Evolutionary conservation across 2,888 invertebrate genomes (phyloP).

Genomic region (Rhamphomyia laevipes): DNA sequence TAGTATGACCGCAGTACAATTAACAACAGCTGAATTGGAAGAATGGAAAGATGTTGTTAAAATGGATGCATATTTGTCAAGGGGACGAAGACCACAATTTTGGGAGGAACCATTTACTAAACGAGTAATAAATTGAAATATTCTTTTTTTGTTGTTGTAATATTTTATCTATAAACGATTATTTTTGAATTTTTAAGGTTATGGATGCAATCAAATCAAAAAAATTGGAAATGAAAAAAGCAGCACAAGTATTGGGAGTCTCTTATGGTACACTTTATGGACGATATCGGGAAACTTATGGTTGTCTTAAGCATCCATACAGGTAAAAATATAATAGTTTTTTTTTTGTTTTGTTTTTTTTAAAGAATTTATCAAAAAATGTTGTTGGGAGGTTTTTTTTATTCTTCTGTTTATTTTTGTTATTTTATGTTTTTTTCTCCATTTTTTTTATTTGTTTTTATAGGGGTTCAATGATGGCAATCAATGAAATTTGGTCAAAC

Average conservation of each 20-base stretch:
- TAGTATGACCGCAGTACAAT: constrained; percentile 29
- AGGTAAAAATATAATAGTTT: constrained; percentile 42
- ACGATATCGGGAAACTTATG: constrained; percentile 77
- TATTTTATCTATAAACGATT: not conserved
- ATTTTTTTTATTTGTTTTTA: not conserved
- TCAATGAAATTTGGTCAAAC: not conserved
- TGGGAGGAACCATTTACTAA: constrained; percentile 88
- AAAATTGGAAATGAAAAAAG: constrained; percentile 87
- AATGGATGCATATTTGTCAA: constrained; percentile 75
- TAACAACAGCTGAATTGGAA: constrained; percentile 23
- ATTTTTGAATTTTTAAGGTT: constrained; percentile 37
- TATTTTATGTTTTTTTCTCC: not conserved
- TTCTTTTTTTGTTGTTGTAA: not conserved
- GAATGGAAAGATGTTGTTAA: constrained; percentile 57
- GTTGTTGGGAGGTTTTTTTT: too few species aligned
- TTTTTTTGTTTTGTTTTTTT: constrained; percentile 3
- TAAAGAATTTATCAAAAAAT: not conserved
- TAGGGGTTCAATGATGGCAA: not conserved
- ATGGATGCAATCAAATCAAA: constrained; percentile 85
- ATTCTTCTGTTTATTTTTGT: not conserved
- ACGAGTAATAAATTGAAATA: constrained; percentile 37
- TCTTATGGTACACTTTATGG: constrained; percentile 87
- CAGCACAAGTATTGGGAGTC: constrained; percentile 78
- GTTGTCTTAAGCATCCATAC: constrained; percentile 77
- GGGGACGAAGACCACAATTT: constrained; percentile 78